These are phyloP conservation scores for Genyomyrus donnyi DNA, from an alignment of 2,113 vertebrate genomes.

Conservation along the genomic window DNA sequence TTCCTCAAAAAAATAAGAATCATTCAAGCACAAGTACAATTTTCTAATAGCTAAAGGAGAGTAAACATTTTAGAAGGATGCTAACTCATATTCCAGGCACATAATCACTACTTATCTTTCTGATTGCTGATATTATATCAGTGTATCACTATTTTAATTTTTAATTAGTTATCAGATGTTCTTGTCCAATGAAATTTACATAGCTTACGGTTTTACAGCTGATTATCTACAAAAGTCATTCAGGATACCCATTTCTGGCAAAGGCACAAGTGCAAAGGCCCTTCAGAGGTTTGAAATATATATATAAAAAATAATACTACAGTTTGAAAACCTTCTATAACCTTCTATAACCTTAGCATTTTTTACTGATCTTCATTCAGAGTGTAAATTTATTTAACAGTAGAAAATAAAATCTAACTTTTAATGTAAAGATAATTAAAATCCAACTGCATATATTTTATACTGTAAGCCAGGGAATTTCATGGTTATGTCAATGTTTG, in stretches of 20 bases:
- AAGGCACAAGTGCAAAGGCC: background rate
- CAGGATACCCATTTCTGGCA: background rate
- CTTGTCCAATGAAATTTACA: background rate
- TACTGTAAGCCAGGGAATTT: background rate
- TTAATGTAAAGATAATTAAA: slow-evolving; percentile 4
- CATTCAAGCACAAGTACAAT: background rate
- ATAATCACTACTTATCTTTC: background rate
- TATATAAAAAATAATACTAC: background rate
- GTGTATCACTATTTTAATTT: background rate
- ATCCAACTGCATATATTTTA: background rate
- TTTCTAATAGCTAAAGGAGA: background rate
- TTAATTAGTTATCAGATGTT: background rate
- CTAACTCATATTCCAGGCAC: background rate
- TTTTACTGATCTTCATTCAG: background rate
- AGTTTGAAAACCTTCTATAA: background rate
- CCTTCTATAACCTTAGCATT: background rate
- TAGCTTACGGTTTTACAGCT: background rate
- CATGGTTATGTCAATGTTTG: background rate
- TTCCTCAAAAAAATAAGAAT: background rate
- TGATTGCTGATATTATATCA: background rate
- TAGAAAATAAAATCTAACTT: background rate
- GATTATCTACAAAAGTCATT: background rate
- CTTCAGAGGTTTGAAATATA: background rate
- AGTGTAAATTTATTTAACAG: background rate
- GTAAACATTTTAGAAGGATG: background rate